Evolutionary conservation across 2,113 vertebrate genomes (phyloP).

Genomic region (Mystacornis crossleyi): DNA sequence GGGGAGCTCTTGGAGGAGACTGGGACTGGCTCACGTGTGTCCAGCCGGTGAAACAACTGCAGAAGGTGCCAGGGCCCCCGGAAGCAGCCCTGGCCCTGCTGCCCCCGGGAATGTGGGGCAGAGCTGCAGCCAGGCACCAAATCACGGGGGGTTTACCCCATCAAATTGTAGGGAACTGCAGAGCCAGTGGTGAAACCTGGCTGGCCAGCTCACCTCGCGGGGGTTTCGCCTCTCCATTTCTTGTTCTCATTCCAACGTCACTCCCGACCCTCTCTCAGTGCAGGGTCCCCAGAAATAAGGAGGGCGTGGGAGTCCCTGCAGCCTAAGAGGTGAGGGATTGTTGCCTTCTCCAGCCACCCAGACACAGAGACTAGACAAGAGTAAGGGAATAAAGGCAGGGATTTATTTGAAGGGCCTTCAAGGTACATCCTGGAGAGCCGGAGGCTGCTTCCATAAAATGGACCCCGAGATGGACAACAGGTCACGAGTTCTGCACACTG

Average conservation of each 20-base stretch:
- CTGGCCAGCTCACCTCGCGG: fast-evolving
- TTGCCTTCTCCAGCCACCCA: too few relatives aligned
- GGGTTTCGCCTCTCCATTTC: background rate
- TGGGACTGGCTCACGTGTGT: background rate
- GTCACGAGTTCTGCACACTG: too few relatives aligned
- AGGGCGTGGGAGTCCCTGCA: background rate
- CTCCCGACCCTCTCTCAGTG: background rate
- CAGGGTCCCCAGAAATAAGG: background rate
- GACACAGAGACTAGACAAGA: too few relatives aligned
- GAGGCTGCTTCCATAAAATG: too few relatives aligned
- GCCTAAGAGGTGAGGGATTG: background rate
- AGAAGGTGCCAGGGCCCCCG: background rate
- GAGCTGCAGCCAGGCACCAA: background rate
- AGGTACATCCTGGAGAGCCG: too few relatives aligned
- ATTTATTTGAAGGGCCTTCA: too few relatives aligned
- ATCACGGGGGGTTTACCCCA: background rate
- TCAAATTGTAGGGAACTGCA: background rate
- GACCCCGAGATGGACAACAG: too few relatives aligned
- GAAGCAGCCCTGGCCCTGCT: background rate
- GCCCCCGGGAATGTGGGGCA: background rate
- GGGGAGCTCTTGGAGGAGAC: background rate
- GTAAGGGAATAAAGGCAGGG: too few relatives aligned
- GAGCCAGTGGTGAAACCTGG: background rate
- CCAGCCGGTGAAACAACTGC: background rate
- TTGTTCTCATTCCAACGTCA: fast-evolving